phyloP scores from a whole-genome alignment of 2,888 invertebrate genomes.

The Anorthoa munda region DNA sequence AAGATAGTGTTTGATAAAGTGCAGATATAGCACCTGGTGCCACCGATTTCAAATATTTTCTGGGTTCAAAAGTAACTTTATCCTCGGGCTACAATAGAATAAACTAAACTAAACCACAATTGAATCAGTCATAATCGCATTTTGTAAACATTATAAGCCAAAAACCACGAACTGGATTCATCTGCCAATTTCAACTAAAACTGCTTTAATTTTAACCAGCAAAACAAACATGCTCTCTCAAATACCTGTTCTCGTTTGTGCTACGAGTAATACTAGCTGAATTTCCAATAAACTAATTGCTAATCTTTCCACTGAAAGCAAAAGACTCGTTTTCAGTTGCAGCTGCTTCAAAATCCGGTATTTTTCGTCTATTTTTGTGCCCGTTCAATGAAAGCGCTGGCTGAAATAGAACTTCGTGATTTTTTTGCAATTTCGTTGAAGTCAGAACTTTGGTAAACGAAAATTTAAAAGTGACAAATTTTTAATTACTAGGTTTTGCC shows the following conservation, averaged over 20 bases:
- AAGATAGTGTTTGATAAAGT: no score
- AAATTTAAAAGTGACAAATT: background rate
- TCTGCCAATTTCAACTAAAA: background rate
- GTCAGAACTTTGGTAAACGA: conserved; percentile 9
- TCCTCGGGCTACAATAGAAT: background rate
- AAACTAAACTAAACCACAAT: background rate
- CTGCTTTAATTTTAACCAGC: background rate
- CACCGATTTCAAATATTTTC: background rate
- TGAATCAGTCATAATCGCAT: background rate
- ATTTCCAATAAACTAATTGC: conserved; percentile 56
- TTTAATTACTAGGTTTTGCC: background rate
- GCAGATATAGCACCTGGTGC: no score
- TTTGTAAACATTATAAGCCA: background rate
- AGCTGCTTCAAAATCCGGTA: conserved; percentile 51
- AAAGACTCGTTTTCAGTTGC: conserved; percentile 53
- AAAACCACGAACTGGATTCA: background rate
- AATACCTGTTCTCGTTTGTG: conserved; percentile 31
- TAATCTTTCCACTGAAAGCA: conserved; percentile 48
- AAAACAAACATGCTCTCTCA: background rate
- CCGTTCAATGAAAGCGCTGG: conserved; percentile 48
- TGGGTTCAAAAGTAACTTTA: background rate
- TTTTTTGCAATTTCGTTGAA: conserved; percentile 33
- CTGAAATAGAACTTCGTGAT: conserved; percentile 41
- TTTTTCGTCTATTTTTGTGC: conserved; percentile 53
- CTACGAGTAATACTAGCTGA: conserved; percentile 6